These are phyloP conservation scores for Rhamnusium bicolor DNA, from an alignment of 2,888 invertebrate species.

Conservation along the genomic window DNA sequence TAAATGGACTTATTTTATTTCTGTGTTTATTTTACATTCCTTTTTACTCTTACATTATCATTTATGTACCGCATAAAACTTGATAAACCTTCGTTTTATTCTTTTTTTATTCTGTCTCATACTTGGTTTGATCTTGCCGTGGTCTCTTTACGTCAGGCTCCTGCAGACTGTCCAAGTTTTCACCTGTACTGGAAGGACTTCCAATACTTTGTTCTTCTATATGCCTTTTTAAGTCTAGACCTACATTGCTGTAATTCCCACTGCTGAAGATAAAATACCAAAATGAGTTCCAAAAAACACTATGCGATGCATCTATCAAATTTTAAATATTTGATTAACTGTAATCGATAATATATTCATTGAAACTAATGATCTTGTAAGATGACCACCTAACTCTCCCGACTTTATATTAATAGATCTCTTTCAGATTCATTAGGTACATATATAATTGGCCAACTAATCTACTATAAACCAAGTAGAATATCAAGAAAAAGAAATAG, in stretches of 20 bases:
- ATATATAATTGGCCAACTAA: too few relatives aligned
- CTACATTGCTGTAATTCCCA: slow-evolving; percentile 62
- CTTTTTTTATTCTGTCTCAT: slow-evolving; percentile 66
- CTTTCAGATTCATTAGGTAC: too few relatives aligned
- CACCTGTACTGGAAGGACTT: slow-evolving; percentile 66
- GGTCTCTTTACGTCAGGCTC: slow-evolving; percentile 68
- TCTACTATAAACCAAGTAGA: too few relatives aligned
- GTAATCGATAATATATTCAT: too few relatives aligned
- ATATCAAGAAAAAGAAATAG: too few relatives aligned
- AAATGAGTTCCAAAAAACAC: too few relatives aligned
- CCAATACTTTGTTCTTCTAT: slow-evolving; percentile 66
- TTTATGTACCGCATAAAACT: slow-evolving; percentile 46
- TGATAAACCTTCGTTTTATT: slow-evolving; percentile 39
- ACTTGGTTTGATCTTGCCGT: slow-evolving; percentile 65
- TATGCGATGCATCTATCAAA: too few relatives aligned
- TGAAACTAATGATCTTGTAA: too few relatives aligned
- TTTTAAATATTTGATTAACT: too few relatives aligned
- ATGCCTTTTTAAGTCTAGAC: slow-evolving; percentile 68
- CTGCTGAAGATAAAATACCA: slow-evolving; percentile 46
- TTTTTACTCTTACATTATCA: slow-evolving; percentile 10
- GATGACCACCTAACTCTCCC: too few relatives aligned
- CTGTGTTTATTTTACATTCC: slow-evolving; percentile 4
- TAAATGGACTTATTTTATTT: slow-evolving; percentile 30
- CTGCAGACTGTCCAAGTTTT: slow-evolving; percentile 62
- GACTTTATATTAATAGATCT: too few relatives aligned